Percentiles rank a stretch among this genome's conserved stretches.
phyloP scores from a whole-genome alignment of 2,888 invertebrate genomes.

The Luperina nickerlii region DNA sequence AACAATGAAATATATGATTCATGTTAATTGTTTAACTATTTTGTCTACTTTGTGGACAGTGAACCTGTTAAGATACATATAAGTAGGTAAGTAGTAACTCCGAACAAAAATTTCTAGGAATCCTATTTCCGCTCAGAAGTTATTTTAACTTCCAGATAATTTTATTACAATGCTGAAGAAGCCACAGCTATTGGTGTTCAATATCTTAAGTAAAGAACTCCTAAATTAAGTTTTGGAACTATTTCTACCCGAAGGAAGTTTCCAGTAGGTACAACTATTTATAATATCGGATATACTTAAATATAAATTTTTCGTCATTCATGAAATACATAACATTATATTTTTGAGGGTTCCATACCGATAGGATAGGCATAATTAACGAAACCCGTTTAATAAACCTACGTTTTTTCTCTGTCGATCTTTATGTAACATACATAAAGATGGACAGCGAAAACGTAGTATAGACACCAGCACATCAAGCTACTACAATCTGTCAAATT shows the following conservation, averaged over 20 bases:
- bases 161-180: slow-evolving; percentile 29
- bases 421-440: too few species aligned
- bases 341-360: not conserved
- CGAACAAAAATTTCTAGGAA: slow-evolving; percentile 15
- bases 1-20: too few species aligned
- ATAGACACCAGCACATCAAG: too few species aligned
- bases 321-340: not conserved
- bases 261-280: slow-evolving; percentile 25
- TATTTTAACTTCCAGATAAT: slow-evolving; percentile 37
- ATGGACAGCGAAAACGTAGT: too few species aligned
- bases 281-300: slow-evolving; percentile 27
- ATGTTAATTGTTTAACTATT: too few species aligned
- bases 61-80: too few species aligned
- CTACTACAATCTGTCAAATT: too few species aligned
- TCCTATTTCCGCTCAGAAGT: not conserved
- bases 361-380: too few species aligned
- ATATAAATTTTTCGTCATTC: slow-evolving; percentile 15
- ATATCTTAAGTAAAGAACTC: slow-evolving; percentile 40
- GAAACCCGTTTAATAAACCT: not conserved
- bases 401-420: not conserved
- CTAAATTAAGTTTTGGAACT: slow-evolving; percentile 48
- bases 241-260: slow-evolving; percentile 32
- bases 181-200: slow-evolving; percentile 48
- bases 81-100: not conserved
- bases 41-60: too few species aligned